These are phyloP conservation scores for Nymphalis polychloros DNA, from an alignment of 2,888 invertebrate species.

Conservation along the genomic window DNA sequence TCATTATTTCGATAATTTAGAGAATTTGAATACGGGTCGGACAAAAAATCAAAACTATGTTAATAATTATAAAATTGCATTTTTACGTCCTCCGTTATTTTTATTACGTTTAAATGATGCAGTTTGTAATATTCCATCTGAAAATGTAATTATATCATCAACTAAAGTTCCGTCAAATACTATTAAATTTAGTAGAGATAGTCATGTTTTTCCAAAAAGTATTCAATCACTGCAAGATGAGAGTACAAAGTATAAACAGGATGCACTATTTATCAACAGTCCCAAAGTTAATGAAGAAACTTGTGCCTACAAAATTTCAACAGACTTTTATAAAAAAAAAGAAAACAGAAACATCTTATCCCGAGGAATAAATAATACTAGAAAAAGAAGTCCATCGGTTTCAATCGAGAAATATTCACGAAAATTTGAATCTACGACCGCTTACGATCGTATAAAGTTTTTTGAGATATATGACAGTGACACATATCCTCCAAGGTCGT, in stretches of 20 bases:
- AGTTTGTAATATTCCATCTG: slow-evolving; percentile 22
- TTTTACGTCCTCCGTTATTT: slow-evolving; percentile 43
- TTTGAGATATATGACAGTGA: slow-evolving; percentile 68
- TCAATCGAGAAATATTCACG: background rate
- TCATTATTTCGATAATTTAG: slow-evolving; percentile 63
- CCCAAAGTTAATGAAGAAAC: background rate
- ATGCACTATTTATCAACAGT: too few species aligned
- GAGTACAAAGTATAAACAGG: background rate
- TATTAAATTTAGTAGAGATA: background rate
- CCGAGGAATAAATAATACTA: slow-evolving; percentile 1
- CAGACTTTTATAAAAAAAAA: background rate
- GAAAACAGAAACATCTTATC: background rate
- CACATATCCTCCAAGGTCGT: slow-evolving; percentile 42
- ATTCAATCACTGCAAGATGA: too few species aligned
- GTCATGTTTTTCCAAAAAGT: background rate
- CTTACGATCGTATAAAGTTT: slow-evolving; percentile 66
- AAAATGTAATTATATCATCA: slow-evolving; percentile 32
- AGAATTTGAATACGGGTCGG: slow-evolving; percentile 22
- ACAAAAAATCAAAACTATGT: slow-evolving; percentile 18
- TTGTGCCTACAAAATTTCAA: background rate
- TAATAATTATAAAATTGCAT: slow-evolving; percentile 23
- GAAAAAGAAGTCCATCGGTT: background rate
- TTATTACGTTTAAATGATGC: slow-evolving; percentile 46
- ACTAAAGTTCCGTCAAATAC: background rate
- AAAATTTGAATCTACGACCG: slow-evolving; percentile 34